Evolutionary conservation across 1,140 invertebrate genomes (phyloP), one percentile per base, ranked within the genome.

Genomic region (Paramacrobiotus metropolitanus): DNA sequence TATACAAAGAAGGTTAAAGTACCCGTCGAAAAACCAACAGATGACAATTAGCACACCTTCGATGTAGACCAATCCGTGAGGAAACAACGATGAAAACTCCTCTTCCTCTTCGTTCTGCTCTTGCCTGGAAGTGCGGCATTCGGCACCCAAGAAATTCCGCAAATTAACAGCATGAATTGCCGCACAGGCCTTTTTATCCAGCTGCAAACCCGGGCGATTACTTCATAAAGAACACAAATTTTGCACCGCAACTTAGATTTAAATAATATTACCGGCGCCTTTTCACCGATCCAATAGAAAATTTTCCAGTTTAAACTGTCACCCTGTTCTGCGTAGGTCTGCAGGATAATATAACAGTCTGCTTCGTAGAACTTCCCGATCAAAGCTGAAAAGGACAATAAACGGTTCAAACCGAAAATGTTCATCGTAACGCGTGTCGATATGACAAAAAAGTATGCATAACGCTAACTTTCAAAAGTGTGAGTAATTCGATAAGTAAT

Each of bases 131-230:
- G 93, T 96, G n/a, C 95, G 82, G 73, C 87, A 88, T 65, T 87
- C 82, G 2, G 94, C 92, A 15, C 92, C 91, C 21, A 99, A 76
- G 71, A 87, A 84, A 71, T 99, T 99, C 34, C 94, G 77, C 44
- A 99, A 77, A 76, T 98, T 96, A 0, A 99, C 95, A 4, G 94
- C 92, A 76, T 99, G 95, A 69, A 99, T 98, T 0, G 95, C 95
- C 1, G 95, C 85, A 75, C 94, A 98, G 2, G 94, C 93, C 67
- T 89, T 82, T 76, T 99, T 99, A 73, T 99, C 95, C 68, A 98
- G 73, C 83, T 86, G 65, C 20, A 63, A 62, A 40, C 30, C n/a
- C n/a, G n/a, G n/a, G n/a, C n/a, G n/a, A n/a, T n/a, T n/a, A n/a
- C n/a, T n/a, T n/a, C n/a, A n/a, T n/a, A n/a, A n/a, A n/a, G n/a